These are phyloP conservation scores for Kryptolebias marmoratus DNA, from an alignment of 2,113 vertebrate genomes.

Conservation along the genomic window DNA sequence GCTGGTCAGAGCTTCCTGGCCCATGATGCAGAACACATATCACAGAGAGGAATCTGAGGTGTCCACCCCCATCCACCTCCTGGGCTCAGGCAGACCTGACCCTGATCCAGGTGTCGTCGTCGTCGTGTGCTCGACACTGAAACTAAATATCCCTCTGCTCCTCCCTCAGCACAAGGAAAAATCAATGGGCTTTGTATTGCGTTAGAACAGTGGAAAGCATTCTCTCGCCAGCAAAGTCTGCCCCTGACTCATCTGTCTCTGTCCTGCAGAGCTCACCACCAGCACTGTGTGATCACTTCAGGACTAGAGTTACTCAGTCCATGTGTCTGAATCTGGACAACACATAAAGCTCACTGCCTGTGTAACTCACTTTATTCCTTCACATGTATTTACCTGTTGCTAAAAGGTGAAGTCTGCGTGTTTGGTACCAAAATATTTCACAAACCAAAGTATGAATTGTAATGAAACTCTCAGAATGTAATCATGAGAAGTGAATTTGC, in stretches of 20 bases:
- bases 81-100: conserved; percentile 61
- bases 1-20: conserved; percentile 1
- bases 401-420: too few relatives aligned
- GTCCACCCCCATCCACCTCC: conserved; percentile 8
- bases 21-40: conserved; percentile 3
- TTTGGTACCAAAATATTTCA: too few relatives aligned
- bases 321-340: conserved; percentile 73
- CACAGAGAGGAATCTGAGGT: conserved; percentile 18
- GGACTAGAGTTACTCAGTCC: conserved; percentile 77
- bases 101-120: conserved; percentile 73
- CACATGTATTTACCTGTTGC: conserved; percentile 31
- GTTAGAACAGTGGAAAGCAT: conserved; percentile 72
- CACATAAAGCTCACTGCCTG: conserved; percentile 48
- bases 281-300: conserved; percentile 73
- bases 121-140: conserved; percentile 72
- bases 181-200: conserved; percentile 81
- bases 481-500: too few relatives aligned
- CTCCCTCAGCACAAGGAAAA: conserved; percentile 68
- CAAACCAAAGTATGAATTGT: too few relatives aligned
- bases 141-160: conserved; percentile 74
- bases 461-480: too few relatives aligned
- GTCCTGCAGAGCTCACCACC: conserved; percentile 65
- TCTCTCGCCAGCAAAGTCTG: conserved; percentile 65
- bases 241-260: conserved; percentile 80
- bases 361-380: conserved; percentile 42